Conservation (phyloP, 2,113 vertebrate species). For the Seriola rivoliana region DNA sequence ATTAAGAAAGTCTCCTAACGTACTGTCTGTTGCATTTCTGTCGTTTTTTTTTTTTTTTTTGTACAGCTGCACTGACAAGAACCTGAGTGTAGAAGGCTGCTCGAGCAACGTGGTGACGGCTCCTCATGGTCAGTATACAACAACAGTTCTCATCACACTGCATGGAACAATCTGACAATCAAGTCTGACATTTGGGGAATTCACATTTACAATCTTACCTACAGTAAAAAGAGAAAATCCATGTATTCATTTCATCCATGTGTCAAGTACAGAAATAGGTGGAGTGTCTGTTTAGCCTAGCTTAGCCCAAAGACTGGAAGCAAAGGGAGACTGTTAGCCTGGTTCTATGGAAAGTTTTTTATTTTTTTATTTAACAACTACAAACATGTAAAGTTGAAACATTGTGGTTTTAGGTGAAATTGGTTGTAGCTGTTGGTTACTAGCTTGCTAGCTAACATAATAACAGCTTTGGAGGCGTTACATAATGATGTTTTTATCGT, state of each 20-base stretch:
- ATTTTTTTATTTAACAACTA: too few species aligned
- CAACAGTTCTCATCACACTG: background rate
- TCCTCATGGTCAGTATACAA: slow-evolving; percentile 81
- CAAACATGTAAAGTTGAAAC: too few species aligned
- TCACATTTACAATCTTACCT: background rate
- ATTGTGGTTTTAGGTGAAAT: too few species aligned
- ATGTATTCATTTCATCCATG: background rate
- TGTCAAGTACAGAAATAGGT: background rate
- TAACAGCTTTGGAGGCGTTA: too few species aligned
- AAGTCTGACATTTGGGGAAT: background rate
- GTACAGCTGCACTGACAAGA: slow-evolving; percentile 83
- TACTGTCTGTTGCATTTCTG: background rate
- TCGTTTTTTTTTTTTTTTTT: background rate
- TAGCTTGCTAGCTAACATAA: too few species aligned
- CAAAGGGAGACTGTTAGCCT: too few species aligned
- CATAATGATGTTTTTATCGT: too few species aligned
- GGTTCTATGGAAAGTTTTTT: too few species aligned
- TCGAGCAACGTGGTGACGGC: slow-evolving; percentile 83
- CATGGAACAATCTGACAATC: background rate
- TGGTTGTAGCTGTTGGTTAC: background rate
- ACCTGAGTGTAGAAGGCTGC: slow-evolving; percentile 76
- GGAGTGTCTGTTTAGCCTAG: too few species aligned
- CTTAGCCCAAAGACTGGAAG: background rate
- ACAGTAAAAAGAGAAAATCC: background rate
- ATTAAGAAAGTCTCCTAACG: background rate